Evolutionary conservation across 2,888 invertebrate genomes (phyloP), one percentile per base, ranked within the genome.

Genomic region (Mechanitis messenoides): DNA sequence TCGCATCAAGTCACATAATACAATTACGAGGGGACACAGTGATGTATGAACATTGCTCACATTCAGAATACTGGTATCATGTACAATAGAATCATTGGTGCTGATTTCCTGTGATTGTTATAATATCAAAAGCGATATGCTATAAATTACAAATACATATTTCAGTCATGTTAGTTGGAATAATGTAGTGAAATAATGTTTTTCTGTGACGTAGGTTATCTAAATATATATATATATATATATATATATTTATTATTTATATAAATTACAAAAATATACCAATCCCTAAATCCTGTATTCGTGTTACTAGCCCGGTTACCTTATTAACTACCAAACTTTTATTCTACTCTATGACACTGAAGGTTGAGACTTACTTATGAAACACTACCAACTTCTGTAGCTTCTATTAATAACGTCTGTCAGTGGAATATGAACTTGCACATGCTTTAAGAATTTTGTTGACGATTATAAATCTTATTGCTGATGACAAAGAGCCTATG

Each of bases 361-460:
- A 20, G 62, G 63, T 60, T 60, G 55, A 55, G 60, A 62, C 62
- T 62, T 59, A 63, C n/a, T 35, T n/a, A 9, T 35, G 47, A 54
- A 45, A 59, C 56, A 54, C 54, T 54, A 33, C 5, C 60, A 60
- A 59, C 57, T 60, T 20, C 56, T 60, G 56, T 46, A 11, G 58
- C 60, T 58, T 63, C 42, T 66, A 61, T 63, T 63, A 61, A 59
- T 57, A 53, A 58, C 59, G 35, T 57, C 57, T 56, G 53, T 60
- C 59, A 53, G 53, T 59, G 56, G 35, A 38, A 53, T 38, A 50
- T 45, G 9, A 57, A 33, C 55, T 33, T 45, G 31, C 53, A 12
- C 53, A 59, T 55, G 28, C 58, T 33, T 20, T 56, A 55, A 57
- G 56, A 63, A 58, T 31, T 50, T 28, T 46, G 7, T 42, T 53